Evolutionary conservation across 1,140 invertebrate genomes (phyloP).

Genomic region (Drosophila sp.): DNA sequence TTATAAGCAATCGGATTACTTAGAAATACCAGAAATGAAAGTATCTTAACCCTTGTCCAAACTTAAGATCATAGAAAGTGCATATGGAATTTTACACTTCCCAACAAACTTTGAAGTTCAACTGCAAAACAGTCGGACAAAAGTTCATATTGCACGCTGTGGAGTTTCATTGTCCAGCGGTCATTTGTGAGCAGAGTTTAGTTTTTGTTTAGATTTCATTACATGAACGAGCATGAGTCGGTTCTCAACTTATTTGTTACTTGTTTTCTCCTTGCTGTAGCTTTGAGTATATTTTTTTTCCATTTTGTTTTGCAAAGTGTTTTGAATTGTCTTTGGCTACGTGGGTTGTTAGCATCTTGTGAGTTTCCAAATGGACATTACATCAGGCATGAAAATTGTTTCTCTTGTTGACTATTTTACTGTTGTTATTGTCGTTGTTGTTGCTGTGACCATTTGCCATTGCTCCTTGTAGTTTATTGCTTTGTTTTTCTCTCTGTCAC

Average conservation of each 20-base stretch:
- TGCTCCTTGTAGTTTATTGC: constrained; percentile 52
- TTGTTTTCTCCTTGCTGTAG: constrained; percentile 10
- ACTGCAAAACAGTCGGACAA: constrained; percentile 14
- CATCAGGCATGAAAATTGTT: constrained; percentile 68
- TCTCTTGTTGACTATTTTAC: constrained; percentile 54
- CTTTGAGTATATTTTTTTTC: background rate
- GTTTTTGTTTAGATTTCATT: constrained; percentile 48
- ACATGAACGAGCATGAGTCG: constrained; percentile 25
- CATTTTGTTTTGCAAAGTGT: constrained; percentile 24
- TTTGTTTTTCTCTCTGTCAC: constrained; percentile 46
- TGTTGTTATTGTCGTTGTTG: constrained; percentile 17
- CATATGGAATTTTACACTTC: background rate
- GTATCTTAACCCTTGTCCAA: no score
- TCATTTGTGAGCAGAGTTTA: constrained; percentile 16
- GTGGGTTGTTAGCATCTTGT: constrained; percentile 48
- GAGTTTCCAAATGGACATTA: constrained; percentile 59
- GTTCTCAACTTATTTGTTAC: constrained; percentile 25
- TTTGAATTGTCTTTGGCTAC: constrained; percentile 35
- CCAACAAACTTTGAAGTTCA: constrained; percentile 6
- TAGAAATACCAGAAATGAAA: no score
- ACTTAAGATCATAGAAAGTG: no score
- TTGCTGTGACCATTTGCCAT: constrained; percentile 1
- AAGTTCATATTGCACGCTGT: constrained; percentile 19
- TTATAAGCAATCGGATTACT: no score
- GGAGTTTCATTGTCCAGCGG: constrained; percentile 8